A percentile compares a stretch with the other conserved stretches of the same genome.
phyloP scores from a whole-genome alignment of 2,113 vertebrate genomes.

The Arizona elegans region DNA sequence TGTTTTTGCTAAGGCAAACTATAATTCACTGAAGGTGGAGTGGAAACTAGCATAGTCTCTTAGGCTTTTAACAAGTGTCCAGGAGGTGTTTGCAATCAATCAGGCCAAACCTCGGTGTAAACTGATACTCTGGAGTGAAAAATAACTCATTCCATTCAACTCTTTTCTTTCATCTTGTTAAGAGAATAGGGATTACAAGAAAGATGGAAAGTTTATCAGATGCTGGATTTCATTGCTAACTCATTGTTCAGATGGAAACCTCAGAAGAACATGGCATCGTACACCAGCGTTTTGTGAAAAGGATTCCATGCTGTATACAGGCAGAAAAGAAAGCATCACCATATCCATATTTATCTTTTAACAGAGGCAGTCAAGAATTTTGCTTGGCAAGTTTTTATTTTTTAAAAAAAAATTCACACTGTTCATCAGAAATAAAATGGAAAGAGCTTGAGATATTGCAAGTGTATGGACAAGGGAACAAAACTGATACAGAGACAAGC shows the following conservation, averaged over 20 bases:
- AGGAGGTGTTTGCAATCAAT: constrained; percentile 28
- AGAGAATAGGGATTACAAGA: constrained; percentile 15
- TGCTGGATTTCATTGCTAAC: constrained; percentile 16
- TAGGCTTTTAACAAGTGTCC: constrained; percentile 28
- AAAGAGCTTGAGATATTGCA: not conserved
- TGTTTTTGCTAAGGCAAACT: not conserved
- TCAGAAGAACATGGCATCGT: not conserved
- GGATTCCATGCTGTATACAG: not conserved
- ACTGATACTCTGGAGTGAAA: constrained; percentile 14
- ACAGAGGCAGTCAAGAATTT: not conserved
- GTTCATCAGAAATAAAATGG: not conserved
- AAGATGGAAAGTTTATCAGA: constrained; percentile 11
- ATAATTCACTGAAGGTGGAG: constrained; percentile 5
- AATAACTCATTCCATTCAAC: constrained; percentile 11
- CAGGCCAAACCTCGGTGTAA: constrained; percentile 17
- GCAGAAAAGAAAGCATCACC: not conserved
- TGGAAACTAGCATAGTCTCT: constrained; percentile 11
- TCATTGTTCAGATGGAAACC: not conserved
- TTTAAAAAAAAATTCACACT: not conserved
- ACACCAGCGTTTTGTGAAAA: not conserved
- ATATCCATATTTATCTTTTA: not conserved
- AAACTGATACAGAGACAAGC: not conserved
- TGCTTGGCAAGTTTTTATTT: not conserved
- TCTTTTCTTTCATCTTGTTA: constrained; percentile 18
- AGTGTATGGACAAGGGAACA: not conserved